These are phyloP conservation scores for Actinostola sp. DNA, from an alignment of 92 coral and sea anemone species.

Conservation along the genomic window DNA sequence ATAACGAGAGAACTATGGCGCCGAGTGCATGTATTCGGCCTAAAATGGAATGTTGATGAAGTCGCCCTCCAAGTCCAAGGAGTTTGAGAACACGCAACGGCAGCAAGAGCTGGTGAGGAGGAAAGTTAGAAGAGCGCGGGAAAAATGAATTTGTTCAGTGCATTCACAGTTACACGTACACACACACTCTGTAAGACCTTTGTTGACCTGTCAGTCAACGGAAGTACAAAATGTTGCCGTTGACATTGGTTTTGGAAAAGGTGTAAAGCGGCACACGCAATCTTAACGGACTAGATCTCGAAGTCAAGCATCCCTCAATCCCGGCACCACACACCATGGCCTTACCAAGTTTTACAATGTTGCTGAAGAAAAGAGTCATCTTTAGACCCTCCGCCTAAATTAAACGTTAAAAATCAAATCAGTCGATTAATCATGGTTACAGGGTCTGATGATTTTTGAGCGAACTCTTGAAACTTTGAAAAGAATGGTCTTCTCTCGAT, in stretches of 20 bases:
- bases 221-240: slow-evolving; percentile 68
- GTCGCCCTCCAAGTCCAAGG: slow-evolving; percentile 57
- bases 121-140: slow-evolving; percentile 20
- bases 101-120: not conserved
- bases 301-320: slow-evolving; percentile 56
- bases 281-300: slow-evolving; percentile 53
- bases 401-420: slow-evolving; percentile 5
- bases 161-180: slow-evolving; percentile 9
- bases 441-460: slow-evolving; percentile 16
- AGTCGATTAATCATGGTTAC: slow-evolving; percentile 17
- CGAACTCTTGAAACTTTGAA: slow-evolving; percentile 21
- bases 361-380: too few relatives aligned
- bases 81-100: slow-evolving; percentile 15
- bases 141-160: slow-evolving; percentile 32
- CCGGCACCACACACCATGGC: slow-evolving; percentile 4
- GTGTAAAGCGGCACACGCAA: slow-evolving; percentile 60
- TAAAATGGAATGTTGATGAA: slow-evolving; percentile 77
- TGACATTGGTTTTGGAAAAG: slow-evolving; percentile 71
- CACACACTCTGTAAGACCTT: slow-evolving; percentile 38
- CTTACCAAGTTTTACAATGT: slow-evolving; percentile 3
- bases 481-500: not conserved
- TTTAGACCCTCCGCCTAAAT: slow-evolving; percentile 24
- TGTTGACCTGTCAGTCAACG: slow-evolving; percentile 80
- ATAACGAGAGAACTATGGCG: slow-evolving; percentile 69
- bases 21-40: slow-evolving; percentile 74